Conservation (phyloP, 2,888 invertebrate species). For the Callyntrura sp. region DNA sequence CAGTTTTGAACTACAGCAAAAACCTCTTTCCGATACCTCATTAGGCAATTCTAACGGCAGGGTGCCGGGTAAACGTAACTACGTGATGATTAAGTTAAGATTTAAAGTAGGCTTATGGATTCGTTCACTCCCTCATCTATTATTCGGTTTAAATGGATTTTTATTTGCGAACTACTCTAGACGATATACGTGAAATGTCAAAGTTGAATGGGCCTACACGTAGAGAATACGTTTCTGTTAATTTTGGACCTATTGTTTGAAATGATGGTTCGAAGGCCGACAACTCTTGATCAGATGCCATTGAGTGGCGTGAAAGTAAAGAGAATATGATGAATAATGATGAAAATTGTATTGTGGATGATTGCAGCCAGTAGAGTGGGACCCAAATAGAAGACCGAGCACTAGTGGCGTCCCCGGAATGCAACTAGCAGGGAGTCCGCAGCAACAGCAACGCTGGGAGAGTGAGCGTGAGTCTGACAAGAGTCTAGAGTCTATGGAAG, state of each 20-base stretch:
- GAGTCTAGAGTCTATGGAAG: slow-evolving; percentile 81
- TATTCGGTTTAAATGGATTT: too few relatives aligned
- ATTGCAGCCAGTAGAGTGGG: slow-evolving; percentile 78
- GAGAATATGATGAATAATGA: slow-evolving; percentile 19
- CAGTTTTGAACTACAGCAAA: too few relatives aligned
- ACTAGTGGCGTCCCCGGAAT: slow-evolving; percentile 67
- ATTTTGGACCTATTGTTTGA: neutral
- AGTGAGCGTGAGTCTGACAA: slow-evolving; percentile 84
- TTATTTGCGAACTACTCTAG: too few relatives aligned
- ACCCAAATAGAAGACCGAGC: slow-evolving; percentile 70
- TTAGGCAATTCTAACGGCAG: too few relatives aligned
- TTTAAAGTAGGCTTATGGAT: too few relatives aligned
- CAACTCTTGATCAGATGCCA: neutral
- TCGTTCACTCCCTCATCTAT: too few relatives aligned
- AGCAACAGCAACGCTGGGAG: slow-evolving; percentile 81
- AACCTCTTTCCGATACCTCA: too few relatives aligned
- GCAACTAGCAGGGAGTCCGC: slow-evolving; percentile 78
- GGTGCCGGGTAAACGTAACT: too few relatives aligned
- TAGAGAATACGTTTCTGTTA: neutral
- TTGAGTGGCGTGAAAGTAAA: neutral
- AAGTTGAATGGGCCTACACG: neutral
- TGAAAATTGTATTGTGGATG: slow-evolving; percentile 5
- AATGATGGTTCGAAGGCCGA: neutral
- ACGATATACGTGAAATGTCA: too few relatives aligned
- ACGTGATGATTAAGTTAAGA: too few relatives aligned